phyloP scores from a whole-genome alignment of 2,797 vertebrate genomes.

The Scolopax rusticola region DNA sequence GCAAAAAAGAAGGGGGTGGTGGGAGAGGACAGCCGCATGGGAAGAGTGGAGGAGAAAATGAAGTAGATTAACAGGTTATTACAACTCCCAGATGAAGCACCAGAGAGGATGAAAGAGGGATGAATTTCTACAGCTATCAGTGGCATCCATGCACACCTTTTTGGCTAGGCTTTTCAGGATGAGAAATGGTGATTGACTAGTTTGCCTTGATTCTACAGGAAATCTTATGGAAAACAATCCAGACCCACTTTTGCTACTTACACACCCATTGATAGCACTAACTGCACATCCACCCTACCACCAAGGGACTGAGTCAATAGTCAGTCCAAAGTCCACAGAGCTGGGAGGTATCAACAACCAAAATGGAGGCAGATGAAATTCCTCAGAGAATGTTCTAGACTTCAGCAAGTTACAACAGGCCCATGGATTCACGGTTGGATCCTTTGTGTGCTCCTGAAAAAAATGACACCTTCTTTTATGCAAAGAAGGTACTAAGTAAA shows the following conservation, averaged over 20 bases:
- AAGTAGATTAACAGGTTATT: neutral
- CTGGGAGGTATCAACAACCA: neutral
- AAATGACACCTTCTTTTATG: neutral
- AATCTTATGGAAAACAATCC: neutral
- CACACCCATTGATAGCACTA: neutral
- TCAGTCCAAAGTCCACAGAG: neutral
- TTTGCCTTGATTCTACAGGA: neutral
- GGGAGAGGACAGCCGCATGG: neutral
- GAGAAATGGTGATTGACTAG: neutral
- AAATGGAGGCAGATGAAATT: neutral
- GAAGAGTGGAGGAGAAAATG: neutral
- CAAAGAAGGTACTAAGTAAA: neutral
- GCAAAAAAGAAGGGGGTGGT: neutral
- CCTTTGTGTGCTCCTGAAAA: neutral
- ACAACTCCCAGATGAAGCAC: neutral
- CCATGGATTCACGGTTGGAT: fast-evolving
- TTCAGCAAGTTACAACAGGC: neutral
- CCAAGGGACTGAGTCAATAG: neutral
- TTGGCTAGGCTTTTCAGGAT: neutral
- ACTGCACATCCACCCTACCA: neutral
- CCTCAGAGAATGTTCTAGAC: neutral
- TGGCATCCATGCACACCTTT: neutral
- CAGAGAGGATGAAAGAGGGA: neutral
- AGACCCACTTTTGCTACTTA: neutral
- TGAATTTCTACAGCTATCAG: neutral